These are phyloP conservation scores for Rhopalosiphum maidis DNA, from an alignment of 1,140 invertebrate species.

Conservation along the genomic window DNA sequence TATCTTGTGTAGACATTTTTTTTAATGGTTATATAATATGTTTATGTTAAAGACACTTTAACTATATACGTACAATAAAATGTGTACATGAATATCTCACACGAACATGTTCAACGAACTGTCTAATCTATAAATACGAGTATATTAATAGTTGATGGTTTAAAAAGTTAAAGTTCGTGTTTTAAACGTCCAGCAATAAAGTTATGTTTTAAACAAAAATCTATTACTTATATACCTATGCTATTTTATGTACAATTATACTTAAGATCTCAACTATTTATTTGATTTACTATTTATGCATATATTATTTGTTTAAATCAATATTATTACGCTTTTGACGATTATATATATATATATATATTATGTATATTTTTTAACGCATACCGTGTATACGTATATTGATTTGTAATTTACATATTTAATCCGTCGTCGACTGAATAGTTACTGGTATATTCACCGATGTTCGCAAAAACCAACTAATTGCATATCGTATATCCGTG, in stretches of 20 bases:
- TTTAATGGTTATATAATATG: slow-evolving; percentile 17
- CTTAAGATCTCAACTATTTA: neutral
- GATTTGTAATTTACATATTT: neutral
- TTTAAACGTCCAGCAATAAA: neutral
- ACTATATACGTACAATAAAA: neutral
- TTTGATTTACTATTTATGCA: neutral
- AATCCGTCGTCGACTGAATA: neutral
- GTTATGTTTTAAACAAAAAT: neutral
- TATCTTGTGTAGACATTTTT: slow-evolving; percentile 44
- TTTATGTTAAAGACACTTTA: neutral
- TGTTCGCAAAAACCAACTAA: neutral
- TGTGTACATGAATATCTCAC: neutral
- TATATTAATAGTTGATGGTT: neutral
- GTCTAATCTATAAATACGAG: neutral
- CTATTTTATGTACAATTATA: neutral
- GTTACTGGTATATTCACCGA: neutral
- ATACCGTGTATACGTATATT: neutral
- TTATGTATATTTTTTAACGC: neutral
- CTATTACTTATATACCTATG: neutral
- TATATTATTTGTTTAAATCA: neutral
- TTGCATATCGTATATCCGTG: neutral
- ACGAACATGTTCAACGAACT: neutral
- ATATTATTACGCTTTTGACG: neutral
- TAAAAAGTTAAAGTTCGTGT: neutral
- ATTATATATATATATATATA: neutral